phyloP scores from a whole-genome alignment of 2,113 vertebrate species.

The Pungitius pungitius region DNA sequence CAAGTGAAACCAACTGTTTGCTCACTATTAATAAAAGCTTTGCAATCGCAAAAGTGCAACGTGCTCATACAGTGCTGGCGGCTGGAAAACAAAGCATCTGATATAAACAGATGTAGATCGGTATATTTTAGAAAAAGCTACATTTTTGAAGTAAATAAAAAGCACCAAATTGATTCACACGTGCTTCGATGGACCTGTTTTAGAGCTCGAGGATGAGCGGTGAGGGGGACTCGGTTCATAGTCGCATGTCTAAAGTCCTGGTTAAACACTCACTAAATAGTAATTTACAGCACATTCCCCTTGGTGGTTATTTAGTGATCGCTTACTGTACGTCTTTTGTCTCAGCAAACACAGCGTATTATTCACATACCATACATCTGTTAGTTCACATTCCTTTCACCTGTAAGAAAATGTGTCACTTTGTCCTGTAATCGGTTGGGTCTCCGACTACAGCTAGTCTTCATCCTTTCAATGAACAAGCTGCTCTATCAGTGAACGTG shows the following conservation, averaged over 20 bases:
- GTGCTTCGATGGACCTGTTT: conserved; percentile 38
- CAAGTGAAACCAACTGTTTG: conserved; percentile 50
- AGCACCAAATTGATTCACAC: conserved; percentile 41
- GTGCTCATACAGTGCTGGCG: conserved; percentile 53
- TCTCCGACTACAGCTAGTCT: conserved; percentile 39
- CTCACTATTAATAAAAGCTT: conserved; percentile 56
- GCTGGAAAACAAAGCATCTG: conserved; percentile 42
- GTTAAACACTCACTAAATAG: conserved; percentile 69
- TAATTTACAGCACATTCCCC: conserved; percentile 80
- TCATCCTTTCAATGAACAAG: conserved; percentile 45
- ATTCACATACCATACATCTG: conserved; percentile 83
- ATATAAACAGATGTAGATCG: conserved; percentile 27
- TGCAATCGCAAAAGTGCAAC: conserved; percentile 75
- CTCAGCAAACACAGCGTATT: conserved; percentile 79
- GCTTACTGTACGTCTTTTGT: conserved; percentile 76
- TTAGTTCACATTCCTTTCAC: conserved; percentile 76
- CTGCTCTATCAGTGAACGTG: conserved; percentile 33
- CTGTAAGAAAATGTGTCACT: conserved; percentile 72
- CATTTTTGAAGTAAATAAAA: conserved; percentile 60
- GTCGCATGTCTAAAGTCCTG: conserved; percentile 35
- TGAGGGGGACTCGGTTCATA: conserved; percentile 31
- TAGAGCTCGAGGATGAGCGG: conserved; percentile 12
- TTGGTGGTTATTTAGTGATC: conserved; percentile 71
- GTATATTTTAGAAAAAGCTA: conserved; percentile 42
- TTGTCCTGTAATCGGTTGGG: conserved; percentile 60